A percentile compares a stretch with the other conserved stretches of the same genome.
Evolutionary conservation across 1,140 invertebrate species (phyloP).

Genomic region (Halictus rubicundus): DNA sequence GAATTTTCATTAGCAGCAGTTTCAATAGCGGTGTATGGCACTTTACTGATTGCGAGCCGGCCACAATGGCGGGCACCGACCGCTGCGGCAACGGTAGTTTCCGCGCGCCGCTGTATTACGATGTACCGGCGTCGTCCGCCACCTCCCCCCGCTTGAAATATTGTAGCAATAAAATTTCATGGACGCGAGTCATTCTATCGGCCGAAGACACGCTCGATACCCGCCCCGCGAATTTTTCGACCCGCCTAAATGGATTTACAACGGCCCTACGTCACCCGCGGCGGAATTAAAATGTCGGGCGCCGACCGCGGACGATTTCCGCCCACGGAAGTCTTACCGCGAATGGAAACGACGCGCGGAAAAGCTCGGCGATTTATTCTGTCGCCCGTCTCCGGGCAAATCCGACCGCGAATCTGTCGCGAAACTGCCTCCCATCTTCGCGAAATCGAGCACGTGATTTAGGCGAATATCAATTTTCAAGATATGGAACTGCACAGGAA

Average conservation of each 20-base stretch:
- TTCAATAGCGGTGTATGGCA: constrained; percentile 56
- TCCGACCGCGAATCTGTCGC: too few species aligned
- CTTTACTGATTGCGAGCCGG: constrained; percentile 60
- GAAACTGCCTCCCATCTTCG: too few species aligned
- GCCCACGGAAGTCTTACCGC: constrained; percentile 2
- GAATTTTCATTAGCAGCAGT: constrained; percentile 57
- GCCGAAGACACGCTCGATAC: constrained; percentile 38
- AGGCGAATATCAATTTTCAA: too few species aligned
- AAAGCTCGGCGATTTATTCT: neutral
- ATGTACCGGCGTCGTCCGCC: neutral
- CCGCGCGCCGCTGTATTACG: constrained; percentile 40
- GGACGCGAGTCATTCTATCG: constrained; percentile 44
- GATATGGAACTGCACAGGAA: too few species aligned
- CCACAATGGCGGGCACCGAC: constrained; percentile 29
- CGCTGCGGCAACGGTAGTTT: constrained; percentile 21
- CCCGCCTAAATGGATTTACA: constrained; percentile 37
- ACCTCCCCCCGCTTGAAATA: constrained; percentile 40
- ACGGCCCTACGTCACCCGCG: neutral
- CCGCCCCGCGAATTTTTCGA: constrained; percentile 30
- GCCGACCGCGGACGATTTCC: neutral
- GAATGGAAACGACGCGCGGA: neutral
- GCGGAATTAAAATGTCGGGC: constrained; percentile 32
- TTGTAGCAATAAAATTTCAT: constrained; percentile 53
- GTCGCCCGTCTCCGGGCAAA: too few species aligned
- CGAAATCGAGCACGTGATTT: too few species aligned